These are phyloP conservation scores for Papilio elwesi DNA, from an alignment of 2,888 invertebrate genomes.

Conservation along the genomic window DNA sequence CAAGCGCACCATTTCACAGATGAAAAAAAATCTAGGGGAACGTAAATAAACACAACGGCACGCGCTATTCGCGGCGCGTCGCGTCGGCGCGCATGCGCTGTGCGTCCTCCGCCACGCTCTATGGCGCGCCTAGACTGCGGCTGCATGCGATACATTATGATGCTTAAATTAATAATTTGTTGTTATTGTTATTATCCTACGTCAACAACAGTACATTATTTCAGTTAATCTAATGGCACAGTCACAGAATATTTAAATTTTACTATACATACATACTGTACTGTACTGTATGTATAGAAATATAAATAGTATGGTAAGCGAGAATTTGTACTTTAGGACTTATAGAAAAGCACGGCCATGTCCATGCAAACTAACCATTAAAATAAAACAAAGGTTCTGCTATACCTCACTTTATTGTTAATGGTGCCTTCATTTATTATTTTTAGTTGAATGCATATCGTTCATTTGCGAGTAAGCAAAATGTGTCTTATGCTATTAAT, in stretches of 20 bases:
- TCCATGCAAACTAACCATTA: no score
- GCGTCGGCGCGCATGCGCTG: slow-evolving; percentile 61
- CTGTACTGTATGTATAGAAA: no score
- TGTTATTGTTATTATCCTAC: not conserved
- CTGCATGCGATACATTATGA: slow-evolving; percentile 29
- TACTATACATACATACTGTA: no score
- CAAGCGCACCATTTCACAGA: slow-evolving; percentile 45
- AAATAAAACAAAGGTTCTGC: no score
- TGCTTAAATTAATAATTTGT: not conserved
- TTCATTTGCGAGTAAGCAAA: slow-evolving; percentile 20
- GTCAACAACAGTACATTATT: not conserved
- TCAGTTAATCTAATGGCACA: no score
- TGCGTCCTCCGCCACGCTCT: slow-evolving; percentile 32
- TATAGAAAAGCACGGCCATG: no score
- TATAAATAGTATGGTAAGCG: no score
- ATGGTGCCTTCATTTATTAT: not conserved
- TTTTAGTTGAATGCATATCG: slow-evolving; percentile 1
- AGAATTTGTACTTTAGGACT: no score
- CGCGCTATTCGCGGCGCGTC: slow-evolving; percentile 70
- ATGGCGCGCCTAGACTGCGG: slow-evolving; percentile 31
- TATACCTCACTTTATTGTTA: not conserved
- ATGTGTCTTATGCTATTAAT: slow-evolving; percentile 31
- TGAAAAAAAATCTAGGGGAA: slow-evolving; percentile 62
- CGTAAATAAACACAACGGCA: slow-evolving; percentile 67
- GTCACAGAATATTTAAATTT: no score